Evolutionary conservation across 2,113 vertebrate genomes (phyloP).

Genomic region (Sturnus vulgaris): DNA sequence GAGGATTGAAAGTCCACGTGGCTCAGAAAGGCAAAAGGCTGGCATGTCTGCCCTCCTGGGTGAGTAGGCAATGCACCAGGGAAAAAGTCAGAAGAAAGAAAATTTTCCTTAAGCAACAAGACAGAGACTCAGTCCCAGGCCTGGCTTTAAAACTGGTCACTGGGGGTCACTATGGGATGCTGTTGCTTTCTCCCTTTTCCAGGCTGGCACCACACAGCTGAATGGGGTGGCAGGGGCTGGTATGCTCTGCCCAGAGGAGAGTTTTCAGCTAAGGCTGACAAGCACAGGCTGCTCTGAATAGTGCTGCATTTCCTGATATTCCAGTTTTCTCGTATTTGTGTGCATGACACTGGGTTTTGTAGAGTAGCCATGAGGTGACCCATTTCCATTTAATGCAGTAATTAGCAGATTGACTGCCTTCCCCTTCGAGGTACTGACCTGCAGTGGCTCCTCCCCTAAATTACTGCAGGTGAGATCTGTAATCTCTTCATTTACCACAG

Average conservation of each 20-base stretch:
- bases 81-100: background rate
- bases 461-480: background rate
- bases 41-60: background rate
- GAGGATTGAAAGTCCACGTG: background rate
- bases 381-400: background rate
- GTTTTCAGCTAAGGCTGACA: background rate
- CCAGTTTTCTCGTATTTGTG: background rate
- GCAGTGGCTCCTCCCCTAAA: background rate
- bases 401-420: background rate
- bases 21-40: background rate
- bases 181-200: background rate
- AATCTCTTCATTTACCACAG: background rate
- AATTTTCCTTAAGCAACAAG: background rate
- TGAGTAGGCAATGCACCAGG: background rate
- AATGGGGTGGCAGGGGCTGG: rapidly evolving
- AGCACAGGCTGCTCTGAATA: background rate
- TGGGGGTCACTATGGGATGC: background rate
- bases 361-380: background rate
- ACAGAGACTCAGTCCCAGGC: background rate
- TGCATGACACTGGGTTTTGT: background rate
- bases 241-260: background rate
- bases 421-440: background rate
- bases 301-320: background rate
- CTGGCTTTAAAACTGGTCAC: background rate
- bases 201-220: background rate